Evolutionary conservation across 1,140 invertebrate genomes (phyloP).

Genomic region (Drosophila biarmipes): DNA sequence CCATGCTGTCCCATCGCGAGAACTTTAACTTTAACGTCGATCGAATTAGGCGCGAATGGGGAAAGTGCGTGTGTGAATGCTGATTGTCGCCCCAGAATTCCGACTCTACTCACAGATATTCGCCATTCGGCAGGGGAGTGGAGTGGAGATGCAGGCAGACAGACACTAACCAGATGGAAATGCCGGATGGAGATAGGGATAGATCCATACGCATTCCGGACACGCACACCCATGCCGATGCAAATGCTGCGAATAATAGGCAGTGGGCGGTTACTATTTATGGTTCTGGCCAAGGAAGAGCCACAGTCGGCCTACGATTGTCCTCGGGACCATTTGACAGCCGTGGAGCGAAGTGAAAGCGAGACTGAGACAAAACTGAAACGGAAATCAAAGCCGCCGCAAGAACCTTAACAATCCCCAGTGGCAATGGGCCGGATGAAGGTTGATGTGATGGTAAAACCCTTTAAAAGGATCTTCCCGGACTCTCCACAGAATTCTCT

Average conservation of each 20-base stretch:
- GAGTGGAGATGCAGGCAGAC: background rate
- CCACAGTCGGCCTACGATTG: constrained; percentile 12
- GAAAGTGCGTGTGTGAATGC: constrained; percentile 20
- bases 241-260: constrained; percentile 56
- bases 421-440: background rate
- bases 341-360: background rate
- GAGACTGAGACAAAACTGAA: background rate
- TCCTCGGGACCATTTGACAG: constrained; percentile 14
- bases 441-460: background rate
- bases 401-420: constrained; percentile 2
- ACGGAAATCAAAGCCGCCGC: constrained; percentile 27
- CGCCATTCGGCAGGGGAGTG: background rate
- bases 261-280: constrained; percentile 33
- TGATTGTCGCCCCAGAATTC: constrained; percentile 28
- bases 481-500: constrained; percentile 1
- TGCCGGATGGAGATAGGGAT: constrained; percentile 5
- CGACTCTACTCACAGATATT: constrained; percentile 35
- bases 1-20: background rate
- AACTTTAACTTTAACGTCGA: background rate
- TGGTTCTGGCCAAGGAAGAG: background rate
- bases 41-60: constrained; percentile 38
- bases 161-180: constrained; percentile 11
- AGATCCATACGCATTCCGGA: constrained; percentile 32
- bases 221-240: constrained; percentile 52
- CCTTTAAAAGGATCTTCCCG: background rate